Evolutionary conservation across 2,888 invertebrate species (phyloP), one percentile per base, ranked within the genome.

Genomic region (Diarsia mendica): DNA sequence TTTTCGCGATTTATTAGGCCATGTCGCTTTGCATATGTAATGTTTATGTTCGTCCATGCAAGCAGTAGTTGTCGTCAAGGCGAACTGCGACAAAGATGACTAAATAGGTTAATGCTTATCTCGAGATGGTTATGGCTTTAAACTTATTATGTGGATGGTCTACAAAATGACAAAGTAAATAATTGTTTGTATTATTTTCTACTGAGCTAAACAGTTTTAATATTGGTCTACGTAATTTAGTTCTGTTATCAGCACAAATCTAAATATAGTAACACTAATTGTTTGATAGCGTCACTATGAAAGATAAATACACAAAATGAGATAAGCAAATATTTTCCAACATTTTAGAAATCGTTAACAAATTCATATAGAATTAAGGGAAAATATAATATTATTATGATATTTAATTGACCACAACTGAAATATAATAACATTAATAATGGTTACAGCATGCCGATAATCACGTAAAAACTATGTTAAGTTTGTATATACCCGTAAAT

Each of bases 1-100:
- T 87, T 87, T 87, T 82, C 74, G 76, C 75, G 77, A 82, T 80
- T 87, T 87, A 82, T 83, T 82, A 85, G 83, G 72, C 70, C 82
- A 73, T 55, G 78, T 66, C 44, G 66, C 49, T 79, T 66, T 76
- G 80, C 71, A 76, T 80, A 75, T 77, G 75, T 77, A 82, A 77
- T 79, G 80, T 78, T 78, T 75, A 73, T 84, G 81, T 81, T 83
- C 67, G 66, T 79, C 78, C 77, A 82, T 83, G 83, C 67, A 77
- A 78, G 79, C 72, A 67, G 77, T 64, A 49, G 46, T 66, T 64
- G 75, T 73, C 67, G 53, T 67, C 87, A 80, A 87, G 81, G 83
- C 76, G 33, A 85, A 66, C 83, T 48, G 51, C 82, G 75, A 46
- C 61, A 39, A 71, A 60, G 70, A 71, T 74, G 71, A 80, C 75